Conservation (phyloP, 2,888 invertebrate genomes). For the Volucella bombylans region DNA sequence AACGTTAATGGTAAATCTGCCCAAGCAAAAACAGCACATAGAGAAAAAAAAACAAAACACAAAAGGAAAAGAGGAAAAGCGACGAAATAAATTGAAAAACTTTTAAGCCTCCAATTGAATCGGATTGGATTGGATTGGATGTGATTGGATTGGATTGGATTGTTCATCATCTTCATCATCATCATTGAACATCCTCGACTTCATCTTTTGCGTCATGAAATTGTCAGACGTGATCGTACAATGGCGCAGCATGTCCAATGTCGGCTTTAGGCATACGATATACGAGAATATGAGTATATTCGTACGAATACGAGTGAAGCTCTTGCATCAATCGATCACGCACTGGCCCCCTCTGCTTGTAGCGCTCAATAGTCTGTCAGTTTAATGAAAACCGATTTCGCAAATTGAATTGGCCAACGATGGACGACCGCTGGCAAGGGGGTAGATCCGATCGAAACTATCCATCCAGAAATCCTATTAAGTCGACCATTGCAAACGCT, state of each 20-base stretch:
- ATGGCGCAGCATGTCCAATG: constrained; percentile 71
- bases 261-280: constrained; percentile 23
- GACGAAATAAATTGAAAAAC: constrained; percentile 73
- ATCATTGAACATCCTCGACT: constrained; percentile 50
- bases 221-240: constrained; percentile 69
- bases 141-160: constrained; percentile 61
- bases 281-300: too few species aligned
- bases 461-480: constrained; percentile 73
- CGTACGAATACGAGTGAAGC: constrained; percentile 6
- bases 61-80: constrained; percentile 45
- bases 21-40: constrained; percentile 1
- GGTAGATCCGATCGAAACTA: constrained; percentile 54
- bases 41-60: neutral
- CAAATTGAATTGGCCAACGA: constrained; percentile 73
- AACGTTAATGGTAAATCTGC: constrained; percentile 56
- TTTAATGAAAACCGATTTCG: constrained; percentile 74
- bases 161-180: constrained; percentile 38
- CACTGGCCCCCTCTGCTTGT: constrained; percentile 52
- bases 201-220: constrained; percentile 71
- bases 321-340: constrained; percentile 72
- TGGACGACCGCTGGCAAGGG: constrained; percentile 1
- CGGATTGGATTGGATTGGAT: constrained; percentile 59
- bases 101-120: constrained; percentile 71
- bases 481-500: constrained; percentile 64
- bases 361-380: constrained; percentile 61